phyloP scores from a whole-genome alignment of 2,888 invertebrate genomes.

The Microctonus hyperodae region DNA sequence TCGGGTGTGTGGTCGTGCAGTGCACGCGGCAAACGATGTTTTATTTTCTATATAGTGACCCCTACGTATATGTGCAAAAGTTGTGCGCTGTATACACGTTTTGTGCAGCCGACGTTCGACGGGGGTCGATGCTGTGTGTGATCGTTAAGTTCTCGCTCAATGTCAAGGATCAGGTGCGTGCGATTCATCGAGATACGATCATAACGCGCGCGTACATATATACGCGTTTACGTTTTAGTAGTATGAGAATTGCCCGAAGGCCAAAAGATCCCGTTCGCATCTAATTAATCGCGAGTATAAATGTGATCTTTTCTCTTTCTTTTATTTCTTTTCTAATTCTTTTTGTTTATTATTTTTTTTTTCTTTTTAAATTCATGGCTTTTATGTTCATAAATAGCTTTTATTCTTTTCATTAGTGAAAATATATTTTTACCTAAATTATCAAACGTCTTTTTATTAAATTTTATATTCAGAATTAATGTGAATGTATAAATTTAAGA shows the following conservation, averaged over 20 bases:
- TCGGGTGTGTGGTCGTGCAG: constrained; percentile 23
- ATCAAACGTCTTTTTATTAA: background rate
- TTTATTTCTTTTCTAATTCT: background rate
- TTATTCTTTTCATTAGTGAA: background rate
- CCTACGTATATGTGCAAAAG: background rate
- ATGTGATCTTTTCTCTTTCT: constrained; percentile 2
- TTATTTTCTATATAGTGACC: constrained; percentile 29
- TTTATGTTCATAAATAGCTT: background rate
- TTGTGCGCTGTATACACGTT: constrained; percentile 12
- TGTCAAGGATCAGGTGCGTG: constrained; percentile 42
- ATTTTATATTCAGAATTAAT: background rate
- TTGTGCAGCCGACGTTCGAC: background rate
- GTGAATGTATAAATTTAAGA: background rate
- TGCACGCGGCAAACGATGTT: constrained; percentile 7
- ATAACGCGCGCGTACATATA: constrained; percentile 18
- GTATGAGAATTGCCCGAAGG: constrained; percentile 14
- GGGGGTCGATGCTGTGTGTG: constrained; percentile 34
- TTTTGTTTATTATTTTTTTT: background rate
- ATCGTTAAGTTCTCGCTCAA: constrained; percentile 42
- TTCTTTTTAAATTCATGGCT: background rate
- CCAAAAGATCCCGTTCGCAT: constrained; percentile 28
- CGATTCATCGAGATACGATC: constrained; percentile 30
- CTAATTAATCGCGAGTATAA: constrained; percentile 30
- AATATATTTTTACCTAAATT: background rate
- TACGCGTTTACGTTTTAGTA: constrained; percentile 15